Evolutionary conservation across 2,888 invertebrate genomes (phyloP), one percentile per base, ranked within the genome.

Genomic region (Drosophila sordidula): DNA sequence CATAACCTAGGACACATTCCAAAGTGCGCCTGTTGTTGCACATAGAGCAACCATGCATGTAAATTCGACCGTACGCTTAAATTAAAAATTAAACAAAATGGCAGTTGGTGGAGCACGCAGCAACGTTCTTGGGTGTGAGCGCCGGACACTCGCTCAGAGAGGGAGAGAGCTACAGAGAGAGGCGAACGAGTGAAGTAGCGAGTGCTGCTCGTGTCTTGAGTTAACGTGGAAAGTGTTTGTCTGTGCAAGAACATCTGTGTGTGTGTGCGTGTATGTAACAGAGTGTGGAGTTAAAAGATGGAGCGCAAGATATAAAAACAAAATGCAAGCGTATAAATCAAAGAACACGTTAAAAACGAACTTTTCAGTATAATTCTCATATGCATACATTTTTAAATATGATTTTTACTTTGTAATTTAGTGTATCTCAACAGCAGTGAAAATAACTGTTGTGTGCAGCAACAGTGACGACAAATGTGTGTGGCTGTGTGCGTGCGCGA

Each of bases 1-100:
- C 75, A 70, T 80, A 79, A 76, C 80, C 76, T 79, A 80, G 64
- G 80, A 75, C 76, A 76, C 76, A 80, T 52, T 69, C 45, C 26
- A 62, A 39, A 78, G 52, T 64, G 63, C 26, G 59, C 50, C 46
- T 42, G 52, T 52, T 75, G 58, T 67, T 68, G 54, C 44, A 55
- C 62, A 73, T 74, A 52, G 62, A 49, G 74, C 75, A 78, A 59
- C 63, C 56, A 79, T 58, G 79, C 79, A 75, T 75, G 79, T 71
- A 76, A 77, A 77, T 67, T 71, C 65, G 65, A 58, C 56, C 68
- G 64, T 64, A 77, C 79, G 81, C 66, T 78, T 73, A 78, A 70
- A 78, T 73, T 74, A 78, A 69, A 78, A 77, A 84, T 87, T 89
- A 90, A 90, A 90, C 90, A 90, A 90, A 90, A 90, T 90, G 90